Evolutionary conservation across 2,797 vertebrate genomes (phyloP).

Genomic region (Vireo griseus): DNA sequence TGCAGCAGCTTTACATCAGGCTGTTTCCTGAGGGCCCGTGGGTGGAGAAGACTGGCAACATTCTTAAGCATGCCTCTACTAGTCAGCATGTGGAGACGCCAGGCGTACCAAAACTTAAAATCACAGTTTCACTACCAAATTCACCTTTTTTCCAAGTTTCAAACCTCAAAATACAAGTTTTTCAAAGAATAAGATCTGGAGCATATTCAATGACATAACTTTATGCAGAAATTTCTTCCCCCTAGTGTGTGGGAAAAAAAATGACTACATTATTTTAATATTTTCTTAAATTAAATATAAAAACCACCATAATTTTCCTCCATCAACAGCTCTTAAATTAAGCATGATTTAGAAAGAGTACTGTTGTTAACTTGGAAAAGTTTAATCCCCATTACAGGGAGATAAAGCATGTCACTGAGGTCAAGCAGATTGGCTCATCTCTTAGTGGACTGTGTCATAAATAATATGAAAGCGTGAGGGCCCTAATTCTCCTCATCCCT

Average conservation of each 20-base stretch:
- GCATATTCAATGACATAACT: background rate
- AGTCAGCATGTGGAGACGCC: background rate
- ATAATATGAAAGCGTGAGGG: background rate
- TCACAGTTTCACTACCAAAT: background rate
- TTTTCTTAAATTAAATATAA: background rate
- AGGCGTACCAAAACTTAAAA: background rate
- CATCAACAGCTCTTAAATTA: background rate
- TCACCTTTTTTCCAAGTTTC: background rate
- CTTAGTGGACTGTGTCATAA: background rate
- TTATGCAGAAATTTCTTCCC: background rate
- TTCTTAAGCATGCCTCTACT: slow-evolving; percentile 46
- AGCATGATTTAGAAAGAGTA: background rate
- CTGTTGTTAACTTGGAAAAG: background rate
- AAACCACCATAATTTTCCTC: background rate
- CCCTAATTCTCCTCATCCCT: background rate
- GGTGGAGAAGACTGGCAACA: slow-evolving; percentile 3
- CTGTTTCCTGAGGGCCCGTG: background rate
- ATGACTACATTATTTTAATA: background rate
- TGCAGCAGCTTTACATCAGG: background rate
- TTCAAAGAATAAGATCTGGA: background rate
- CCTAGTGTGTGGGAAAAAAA: background rate
- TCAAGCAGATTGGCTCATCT: background rate
- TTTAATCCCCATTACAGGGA: background rate
- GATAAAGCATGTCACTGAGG: background rate
- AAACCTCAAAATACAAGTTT: background rate